Base-by-base conservation (phyloP, 2,888 invertebrate species). In the Lasioglossum pauxillum region DNA sequence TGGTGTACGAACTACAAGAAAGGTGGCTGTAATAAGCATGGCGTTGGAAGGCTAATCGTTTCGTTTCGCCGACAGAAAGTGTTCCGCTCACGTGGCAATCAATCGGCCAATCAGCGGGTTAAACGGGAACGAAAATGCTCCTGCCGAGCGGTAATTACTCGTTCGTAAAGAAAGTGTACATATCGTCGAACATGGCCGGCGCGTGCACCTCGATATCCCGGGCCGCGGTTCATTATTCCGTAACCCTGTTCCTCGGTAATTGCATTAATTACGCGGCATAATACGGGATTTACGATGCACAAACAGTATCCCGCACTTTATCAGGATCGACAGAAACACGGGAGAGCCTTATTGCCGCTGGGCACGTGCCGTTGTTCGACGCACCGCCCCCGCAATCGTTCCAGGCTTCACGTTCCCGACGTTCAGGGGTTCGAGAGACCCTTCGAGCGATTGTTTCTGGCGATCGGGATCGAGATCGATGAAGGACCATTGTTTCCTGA, bases 271-370 rank as follows among this genome's bases (percentile, higher is more conserved):
- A 19, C 4, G 23, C 57, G 2, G 60, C 31, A 31, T 74, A 57
- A 44, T 31, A n/a, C 31, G 23, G 57, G 79, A 77, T 77, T 81
- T 77, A 60, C 72, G 75, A 72, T 38, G 75, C 46, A 38, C 71
- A 44, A 60, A 80, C 49, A 27, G 53, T 80, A 71, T 74, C 57
- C 41, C 31, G 27, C 44, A 44, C 80, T 71, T 81, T 81, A 81
- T 81, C 77, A 35, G 41, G 75, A 72, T 83, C 75, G 44, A 76
- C 64, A n/a, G 60, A 46, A 74, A 80, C 72, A n/a, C 76, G 72
- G 60, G 19, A 38, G 35, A 46, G 75, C 75, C 71, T 75, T 83
- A 83, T 53, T 76, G 80, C 72, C 71, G 57, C 71, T 71, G 71
- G 41, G 35, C 82, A 41, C 69, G 74, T 41, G 73, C 31, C 72